Percentiles rank a stretch among this genome's conserved stretches.
Evolutionary conservation across 2,797 vertebrate genomes (phyloP).

Genomic region (Lepilemur ruficaudatus): DNA sequence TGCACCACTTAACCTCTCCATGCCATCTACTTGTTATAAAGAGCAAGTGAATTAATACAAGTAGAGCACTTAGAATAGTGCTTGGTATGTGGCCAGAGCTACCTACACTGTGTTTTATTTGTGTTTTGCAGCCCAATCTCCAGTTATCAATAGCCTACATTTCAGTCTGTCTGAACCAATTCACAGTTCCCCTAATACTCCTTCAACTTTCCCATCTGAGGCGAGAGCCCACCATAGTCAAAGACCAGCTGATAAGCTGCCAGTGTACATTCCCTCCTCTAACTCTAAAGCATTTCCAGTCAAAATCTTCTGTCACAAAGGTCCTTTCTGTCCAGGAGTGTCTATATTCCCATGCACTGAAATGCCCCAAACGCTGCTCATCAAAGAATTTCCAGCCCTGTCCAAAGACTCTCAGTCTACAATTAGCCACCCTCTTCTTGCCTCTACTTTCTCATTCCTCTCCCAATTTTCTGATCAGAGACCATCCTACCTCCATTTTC

Average conservation of each 20-base stretch:
- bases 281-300: neutral
- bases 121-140: neutral
- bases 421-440: neutral
- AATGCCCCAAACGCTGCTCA: neutral
- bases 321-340: neutral
- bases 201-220: neutral
- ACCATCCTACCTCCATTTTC: neutral
- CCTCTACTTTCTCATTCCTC: neutral
- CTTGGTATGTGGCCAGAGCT: neutral
- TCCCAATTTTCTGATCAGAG: slow-evolving; percentile 17
- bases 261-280: neutral
- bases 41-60: neutral
- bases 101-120: neutral
- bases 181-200: neutral
- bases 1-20: neutral
- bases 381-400: neutral
- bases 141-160: neutral
- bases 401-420: slow-evolving; percentile 24
- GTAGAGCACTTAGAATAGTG: neutral
- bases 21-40: neutral
- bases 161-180: neutral
- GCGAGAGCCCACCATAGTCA: neutral
- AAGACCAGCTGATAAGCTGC: neutral
- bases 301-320: slow-evolving; percentile 9
- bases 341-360: neutral